Percentiles rank a stretch among this genome's conserved stretches.
Conservation (phyloP, 2,113 vertebrate species). For the Xiphorhynchus elegans region DNA sequence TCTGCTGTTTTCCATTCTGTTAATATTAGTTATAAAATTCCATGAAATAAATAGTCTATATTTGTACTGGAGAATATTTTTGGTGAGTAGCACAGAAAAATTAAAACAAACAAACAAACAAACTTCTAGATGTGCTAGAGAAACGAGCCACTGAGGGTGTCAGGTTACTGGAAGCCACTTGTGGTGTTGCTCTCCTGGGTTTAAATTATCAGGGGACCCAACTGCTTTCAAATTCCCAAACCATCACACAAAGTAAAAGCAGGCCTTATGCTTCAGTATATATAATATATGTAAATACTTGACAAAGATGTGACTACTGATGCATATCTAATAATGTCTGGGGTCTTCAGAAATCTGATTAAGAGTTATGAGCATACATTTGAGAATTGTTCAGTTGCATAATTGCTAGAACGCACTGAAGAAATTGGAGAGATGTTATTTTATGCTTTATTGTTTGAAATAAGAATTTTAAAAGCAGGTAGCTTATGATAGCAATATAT, state of each 20-base stretch:
- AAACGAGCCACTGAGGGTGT: not conserved
- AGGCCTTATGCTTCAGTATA: not conserved
- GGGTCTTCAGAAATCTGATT: not conserved
- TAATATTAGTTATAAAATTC: not conserved
- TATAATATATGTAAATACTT: not conserved
- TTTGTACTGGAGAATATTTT: not conserved
- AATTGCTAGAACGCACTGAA: not conserved
- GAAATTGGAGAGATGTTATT: not conserved
- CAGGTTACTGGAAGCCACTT: not conserved
- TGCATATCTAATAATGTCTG: not conserved
- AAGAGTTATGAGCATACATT: not conserved
- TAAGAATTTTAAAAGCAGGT: not conserved
- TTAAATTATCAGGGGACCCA: not conserved
- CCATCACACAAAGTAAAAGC: not conserved
- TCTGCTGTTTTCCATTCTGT: not conserved
- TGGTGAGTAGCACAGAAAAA: not conserved
- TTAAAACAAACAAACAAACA: too few relatives aligned
- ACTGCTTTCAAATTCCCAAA: not conserved
- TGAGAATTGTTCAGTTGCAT: not conserved
- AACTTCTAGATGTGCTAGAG: not conserved
- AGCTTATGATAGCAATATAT: not conserved
- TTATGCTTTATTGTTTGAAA: not conserved
- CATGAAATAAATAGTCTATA: not conserved
- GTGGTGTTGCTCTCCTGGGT: not conserved
- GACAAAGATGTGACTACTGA: not conserved